These are phyloP conservation scores for Merluccius polli DNA, from an alignment of 2,797 vertebrate species.

Conservation along the genomic window DNA sequence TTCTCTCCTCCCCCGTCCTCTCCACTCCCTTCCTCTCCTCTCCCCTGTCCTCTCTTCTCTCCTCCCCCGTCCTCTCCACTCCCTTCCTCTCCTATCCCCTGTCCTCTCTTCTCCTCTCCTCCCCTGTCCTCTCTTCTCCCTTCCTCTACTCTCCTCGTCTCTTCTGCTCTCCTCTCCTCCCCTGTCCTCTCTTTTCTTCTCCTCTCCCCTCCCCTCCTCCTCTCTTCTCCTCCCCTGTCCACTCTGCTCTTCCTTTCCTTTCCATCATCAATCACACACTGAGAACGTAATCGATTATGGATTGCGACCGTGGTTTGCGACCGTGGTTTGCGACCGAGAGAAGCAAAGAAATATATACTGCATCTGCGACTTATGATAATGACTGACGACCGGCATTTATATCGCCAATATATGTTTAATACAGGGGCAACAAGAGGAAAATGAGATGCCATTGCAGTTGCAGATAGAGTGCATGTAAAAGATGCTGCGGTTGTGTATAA, in stretches of 20 bases:
- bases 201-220: constrained; percentile 7
- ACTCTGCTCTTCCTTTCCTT: constrained; percentile 22
- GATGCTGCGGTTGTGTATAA: background rate
- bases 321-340: background rate
- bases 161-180: background rate
- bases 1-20: background rate
- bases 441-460: background rate
- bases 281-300: background rate
- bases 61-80: background rate
- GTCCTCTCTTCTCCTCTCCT: background rate
- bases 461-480: background rate
- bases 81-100: background rate
- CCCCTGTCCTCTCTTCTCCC: background rate
- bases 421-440: background rate
- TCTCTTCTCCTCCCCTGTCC: background rate
- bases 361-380: background rate
- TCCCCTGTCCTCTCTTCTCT: background rate
- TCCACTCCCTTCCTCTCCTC: background rate
- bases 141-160: background rate
- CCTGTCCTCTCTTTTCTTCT: background rate
- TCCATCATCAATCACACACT: constrained; percentile 10
- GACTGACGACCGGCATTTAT: background rate
- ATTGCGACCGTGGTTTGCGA: background rate
- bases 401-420: background rate
- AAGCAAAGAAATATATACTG: background rate